Base-by-base conservation (phyloP, 2,797 vertebrate species). In the Orientallactaga sibirica region DNA sequence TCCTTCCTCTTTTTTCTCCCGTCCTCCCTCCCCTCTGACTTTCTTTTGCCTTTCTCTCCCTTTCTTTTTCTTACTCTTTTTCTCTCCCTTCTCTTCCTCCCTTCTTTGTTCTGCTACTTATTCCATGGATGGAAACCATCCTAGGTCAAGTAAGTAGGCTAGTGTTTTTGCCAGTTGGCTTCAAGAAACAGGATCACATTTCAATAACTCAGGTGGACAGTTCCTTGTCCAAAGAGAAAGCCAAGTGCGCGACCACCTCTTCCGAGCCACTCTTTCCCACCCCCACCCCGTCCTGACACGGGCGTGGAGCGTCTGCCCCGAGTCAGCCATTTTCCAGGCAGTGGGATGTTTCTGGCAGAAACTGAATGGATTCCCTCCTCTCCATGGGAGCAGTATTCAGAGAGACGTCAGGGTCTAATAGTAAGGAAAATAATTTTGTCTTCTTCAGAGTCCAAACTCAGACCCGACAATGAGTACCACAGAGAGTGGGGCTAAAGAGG, bases 141-240 rank as follows among this genome's bases (percentile, higher is more conserved):
- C 16, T 64, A 75, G 84, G 80, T 87, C 73, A 58, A 92, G 25
- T 70, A 68, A 37, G 25, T 70, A 68, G n/a, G 70, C 86, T 25
- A 71, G 81, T 81, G 33, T 76, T 87, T 58, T 90, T 88, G 82
- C 86, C 92, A 86, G 0, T 48, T 95, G 90, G 76, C 87, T 82
- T 48, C 11, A 4, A 80, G 86, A 68, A 27, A 16, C 16, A 27
- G 73, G 61, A 33, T 96, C 80, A 74, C 76, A 79, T 88, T 86
- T 88, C 52, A 85, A 80, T 75, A 37, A 52, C 68, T 79, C 48
- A 58, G 81, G 85, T 68, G 71, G 85, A 73, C 29, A 37, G 66
- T 76, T 29, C 12, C 52, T 89, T 87, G 33, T 48, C 61, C 79
- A 62, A 68, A 29, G 70, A 48, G 33, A 68, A 29, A 94, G 78